phyloP scores from a whole-genome alignment of 2,888 invertebrate species.

The Lomographa bimaculata region DNA sequence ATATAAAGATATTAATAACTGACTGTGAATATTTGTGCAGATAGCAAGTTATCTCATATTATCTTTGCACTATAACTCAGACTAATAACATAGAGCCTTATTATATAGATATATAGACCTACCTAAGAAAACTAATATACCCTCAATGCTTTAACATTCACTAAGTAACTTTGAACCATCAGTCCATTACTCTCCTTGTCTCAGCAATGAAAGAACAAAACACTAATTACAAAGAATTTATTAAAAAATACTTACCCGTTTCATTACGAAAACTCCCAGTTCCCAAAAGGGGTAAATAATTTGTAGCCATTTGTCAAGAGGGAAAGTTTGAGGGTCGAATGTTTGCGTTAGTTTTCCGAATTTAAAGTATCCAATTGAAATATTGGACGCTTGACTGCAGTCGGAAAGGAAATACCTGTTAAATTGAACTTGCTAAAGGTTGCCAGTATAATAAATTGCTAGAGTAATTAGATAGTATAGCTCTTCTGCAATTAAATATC shows the following conservation, averaged over 20 bases:
- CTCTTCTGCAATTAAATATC: too few species aligned
- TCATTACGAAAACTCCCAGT: conserved; percentile 21
- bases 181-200: conserved; percentile 13
- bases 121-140: too few species aligned
- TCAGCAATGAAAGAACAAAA: conserved; percentile 16
- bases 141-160: conserved; percentile 1
- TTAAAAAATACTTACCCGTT: conserved; percentile 31
- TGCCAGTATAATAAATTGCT: neutral
- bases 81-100: too few species aligned
- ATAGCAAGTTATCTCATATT: too few species aligned
- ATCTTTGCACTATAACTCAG: too few species aligned
- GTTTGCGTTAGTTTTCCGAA: conserved; percentile 16
- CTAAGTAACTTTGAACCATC: conserved; percentile 6
- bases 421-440: conserved; percentile 1
- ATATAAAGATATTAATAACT: too few species aligned
- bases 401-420: neutral
- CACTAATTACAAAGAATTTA: conserved; percentile 29
- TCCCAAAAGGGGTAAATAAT: conserved; percentile 30
- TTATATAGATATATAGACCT: too few species aligned
- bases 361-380: conserved; percentile 16
- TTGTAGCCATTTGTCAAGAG: conserved; percentile 32
- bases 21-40: too few species aligned
- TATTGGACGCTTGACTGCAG: conserved; percentile 6
- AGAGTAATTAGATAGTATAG: too few species aligned
- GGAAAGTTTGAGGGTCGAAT: conserved; percentile 19